Evolutionary conservation across 2,797 vertebrate species (phyloP), one percentile per base, ranked within the genome.

Genomic region (Tragopan temminckii): DNA sequence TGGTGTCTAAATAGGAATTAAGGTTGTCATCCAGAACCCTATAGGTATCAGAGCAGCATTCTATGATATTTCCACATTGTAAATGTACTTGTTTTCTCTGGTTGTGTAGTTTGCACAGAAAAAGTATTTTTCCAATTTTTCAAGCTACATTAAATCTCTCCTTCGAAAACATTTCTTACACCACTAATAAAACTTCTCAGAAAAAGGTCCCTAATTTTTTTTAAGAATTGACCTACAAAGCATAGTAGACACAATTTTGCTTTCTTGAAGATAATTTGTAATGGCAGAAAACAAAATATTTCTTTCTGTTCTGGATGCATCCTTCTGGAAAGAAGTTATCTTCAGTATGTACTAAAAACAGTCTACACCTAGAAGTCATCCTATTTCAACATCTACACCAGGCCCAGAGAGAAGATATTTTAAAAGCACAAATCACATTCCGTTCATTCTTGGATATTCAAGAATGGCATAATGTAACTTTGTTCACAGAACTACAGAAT

Each of bases 71-170:
- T 92, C 62, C 81, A 86, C 67, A 80, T 68, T 89, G 79, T 77
- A 93, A 95, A 90, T 63, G 53, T 67, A 77, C n/a, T 92, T 75
- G 20, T 81, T 95, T 96, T 85, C 77, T 86, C 76, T 81, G 48
- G 9, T 23, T 31, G 78, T 89, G 38, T 61, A 85, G 58, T 79
- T 88, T 18, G 46, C 48, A 64, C 81, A 71, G 50, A 4, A 72
- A 79, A 90, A 79, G 15, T 27, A 20, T 52, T 88, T 91, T 92
- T 84, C 45, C 52, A 77, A n/a, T 33, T 89, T 86, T 81, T 79
- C 14, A 21, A 75, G 45, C 11, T 78, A 76, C 80, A 92, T 86
- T 83, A 94, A 61, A 59, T 31, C 18, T 77, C n/a, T 77, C 25
- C 59, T 55, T 89, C 84, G 38, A 85, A 95, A 91, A 72, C 3